A percentile compares a stretch with the other conserved stretches of the same genome.
Conservation (phyloP, 92 coral and sea anemone genomes). For the Parazoanthus swiftii region DNA sequence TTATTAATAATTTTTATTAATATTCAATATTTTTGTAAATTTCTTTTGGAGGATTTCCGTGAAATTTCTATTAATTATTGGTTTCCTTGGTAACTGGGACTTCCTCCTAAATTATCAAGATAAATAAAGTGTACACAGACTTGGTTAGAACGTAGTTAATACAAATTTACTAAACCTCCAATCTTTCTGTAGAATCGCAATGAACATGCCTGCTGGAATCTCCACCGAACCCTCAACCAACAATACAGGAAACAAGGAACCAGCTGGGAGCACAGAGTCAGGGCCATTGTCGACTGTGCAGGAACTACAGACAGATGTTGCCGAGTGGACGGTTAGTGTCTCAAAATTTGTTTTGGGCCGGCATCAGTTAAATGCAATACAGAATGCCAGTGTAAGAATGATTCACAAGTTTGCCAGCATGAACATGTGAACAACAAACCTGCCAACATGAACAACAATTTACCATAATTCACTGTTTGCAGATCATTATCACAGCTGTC, state of each 20-base stretch:
- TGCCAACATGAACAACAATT: not conserved
- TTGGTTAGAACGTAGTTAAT: not conserved
- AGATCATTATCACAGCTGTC: no score
- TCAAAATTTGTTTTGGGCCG: not conserved
- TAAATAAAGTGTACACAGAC: not conserved
- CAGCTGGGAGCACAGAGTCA: not conserved
- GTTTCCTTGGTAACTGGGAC: no score
- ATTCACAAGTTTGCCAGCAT: no score
- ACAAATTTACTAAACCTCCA: no score
- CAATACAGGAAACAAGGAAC: not conserved
- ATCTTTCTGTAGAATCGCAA: slow-evolving; percentile 24
- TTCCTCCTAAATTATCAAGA: no score
- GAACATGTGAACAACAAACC: no score
- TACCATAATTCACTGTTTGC: not conserved
- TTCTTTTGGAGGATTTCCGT: no score
- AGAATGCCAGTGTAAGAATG: not conserved
- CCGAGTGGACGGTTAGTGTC: slow-evolving; percentile 59
- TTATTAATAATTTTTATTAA: no score
- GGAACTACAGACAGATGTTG: slow-evolving; percentile 45
- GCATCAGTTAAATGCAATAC: no score
- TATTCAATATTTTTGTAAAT: no score
- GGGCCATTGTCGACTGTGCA: slow-evolving; percentile 1
- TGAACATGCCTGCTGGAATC: slow-evolving; percentile 42
- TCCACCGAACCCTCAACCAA: not conserved
- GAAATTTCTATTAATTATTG: no score